Conservation (phyloP, 2,888 invertebrate genomes). For the Alitta virens region DNA sequence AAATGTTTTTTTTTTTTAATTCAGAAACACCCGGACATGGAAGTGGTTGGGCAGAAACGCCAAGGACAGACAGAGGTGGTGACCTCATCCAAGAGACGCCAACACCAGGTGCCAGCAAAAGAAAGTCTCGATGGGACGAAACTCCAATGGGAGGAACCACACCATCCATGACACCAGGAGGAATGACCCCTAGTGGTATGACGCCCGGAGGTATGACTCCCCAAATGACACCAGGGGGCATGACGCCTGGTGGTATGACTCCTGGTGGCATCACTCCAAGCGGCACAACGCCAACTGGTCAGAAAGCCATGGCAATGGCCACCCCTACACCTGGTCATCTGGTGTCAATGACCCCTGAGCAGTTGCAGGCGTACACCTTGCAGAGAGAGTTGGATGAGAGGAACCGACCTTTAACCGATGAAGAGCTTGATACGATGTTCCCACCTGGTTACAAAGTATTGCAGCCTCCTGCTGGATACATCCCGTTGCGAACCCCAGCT, state of each 20-base stretch:
- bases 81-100: conserved; percentile 79
- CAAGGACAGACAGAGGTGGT: conserved; percentile 78
- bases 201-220: conserved; percentile 37
- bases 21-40: conserved; percentile 91
- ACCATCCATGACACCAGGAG: conserved; percentile 59
- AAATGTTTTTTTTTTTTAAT: no score
- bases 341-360: conserved; percentile 98
- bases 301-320: conserved; percentile 97
- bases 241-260: conserved; percentile 38
- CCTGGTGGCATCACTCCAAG: conserved; percentile 55
- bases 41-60: conserved; percentile 99
- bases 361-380: conserved; percentile 96
- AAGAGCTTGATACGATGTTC: conserved; percentile 95
- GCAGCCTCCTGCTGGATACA: conserved; percentile 91
- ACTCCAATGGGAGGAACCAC: conserved; percentile 75
- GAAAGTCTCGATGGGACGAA: conserved; percentile 98
- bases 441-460: conserved; percentile 93
- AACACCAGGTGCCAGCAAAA: conserved; percentile 90
- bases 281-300: conserved; percentile 60
- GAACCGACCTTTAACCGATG: conserved; percentile 92
- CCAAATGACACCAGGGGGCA: conserved; percentile 53
- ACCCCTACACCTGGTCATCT: conserved; percentile 95
- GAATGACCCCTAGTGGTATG: conserved; percentile 27
- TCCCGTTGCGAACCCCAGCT: conserved; percentile 95
- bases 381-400: conserved; percentile 98